These are phyloP conservation scores for Bombus picipes DNA, from an alignment of 1,140 invertebrate species.

Conservation along the genomic window DNA sequence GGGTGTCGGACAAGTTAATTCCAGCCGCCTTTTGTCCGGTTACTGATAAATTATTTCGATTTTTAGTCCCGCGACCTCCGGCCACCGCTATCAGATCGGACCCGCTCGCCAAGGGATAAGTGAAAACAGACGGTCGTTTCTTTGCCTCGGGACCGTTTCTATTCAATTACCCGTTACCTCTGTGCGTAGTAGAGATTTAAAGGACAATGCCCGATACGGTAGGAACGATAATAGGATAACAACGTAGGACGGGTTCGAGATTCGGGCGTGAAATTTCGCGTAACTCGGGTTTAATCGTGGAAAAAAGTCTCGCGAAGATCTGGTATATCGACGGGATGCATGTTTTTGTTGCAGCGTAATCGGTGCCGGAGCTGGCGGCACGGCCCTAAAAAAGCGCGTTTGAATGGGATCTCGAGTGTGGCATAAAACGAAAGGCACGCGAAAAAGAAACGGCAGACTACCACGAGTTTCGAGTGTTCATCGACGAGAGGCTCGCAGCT, in stretches of 20 bases:
- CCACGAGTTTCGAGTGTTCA: conserved; percentile 1
- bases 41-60: conserved; percentile 27
- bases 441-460: conserved; percentile 21
- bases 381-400: neutral
- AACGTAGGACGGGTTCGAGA: neutral
- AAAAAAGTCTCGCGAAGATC: neutral
- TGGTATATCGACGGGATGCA: neutral
- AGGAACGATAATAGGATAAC: neutral
- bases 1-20: conserved; percentile 43
- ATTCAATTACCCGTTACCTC: conserved; percentile 30
- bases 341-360: conserved; percentile 9
- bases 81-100: neutral
- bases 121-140: conserved; percentile 9
- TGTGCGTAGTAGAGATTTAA: neutral
- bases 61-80: neutral
- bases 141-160: neutral
- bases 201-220: neutral
- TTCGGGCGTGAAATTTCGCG: neutral
- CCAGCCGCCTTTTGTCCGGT: conserved; percentile 16
- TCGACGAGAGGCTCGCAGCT: conserved; percentile 19
- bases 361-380: neutral
- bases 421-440: conserved; percentile 14
- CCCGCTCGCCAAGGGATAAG: neutral
- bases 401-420: conserved; percentile 28
- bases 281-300: neutral